Evolutionary conservation across 2,113 vertebrate species (phyloP), one percentile per base, ranked within the genome.

Genomic region (Phalacrocorax aristotelis): DNA sequence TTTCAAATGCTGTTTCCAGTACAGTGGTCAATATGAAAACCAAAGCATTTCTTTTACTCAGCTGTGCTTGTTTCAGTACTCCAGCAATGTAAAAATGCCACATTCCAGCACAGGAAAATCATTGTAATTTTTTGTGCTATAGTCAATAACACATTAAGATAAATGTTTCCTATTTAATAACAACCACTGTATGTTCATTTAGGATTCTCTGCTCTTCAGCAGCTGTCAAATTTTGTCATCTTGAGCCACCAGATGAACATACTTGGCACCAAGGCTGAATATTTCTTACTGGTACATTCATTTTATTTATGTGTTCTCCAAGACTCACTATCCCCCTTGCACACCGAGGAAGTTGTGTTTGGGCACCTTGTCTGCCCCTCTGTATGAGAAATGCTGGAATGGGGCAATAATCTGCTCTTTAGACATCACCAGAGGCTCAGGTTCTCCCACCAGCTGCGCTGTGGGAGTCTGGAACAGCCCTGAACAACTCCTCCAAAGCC

Each of bases 211-310:
- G 51, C 92, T 97, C 16, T 79, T 90, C 69, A 89, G 44, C 77
- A 95, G 86, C 86, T 96, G 91, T 79, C 74, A 84, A 13, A 87
- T 92, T 93, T 84, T 91, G 68, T 79, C 89, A 95, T 86, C 86
- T 92, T 95, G 79, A 96, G 97, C 83, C 94, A 96, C 61, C 80
- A 97, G 58, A 95, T 54, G 94, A 92, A 95, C 44, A 79, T 19
- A 82, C 15, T 91, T 95, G 87, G 95, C 91, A 95, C 19, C 40
- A 82, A 92, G 21, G 66, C 69, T 84, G 55, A 96, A 55, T 71
- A 89, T 49, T 89, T 65, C 38, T 38, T 38, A 38, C 38, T 84
- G 69, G 16, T 75, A 87, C 13, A 4, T 75, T 78, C 48, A 38
- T 34, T 64, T 26, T 55, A 46, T 46, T 44, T 65, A 49, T 61